Conservation (phyloP, 2,797 vertebrate genomes). For the Acanthiza pusilla region DNA sequence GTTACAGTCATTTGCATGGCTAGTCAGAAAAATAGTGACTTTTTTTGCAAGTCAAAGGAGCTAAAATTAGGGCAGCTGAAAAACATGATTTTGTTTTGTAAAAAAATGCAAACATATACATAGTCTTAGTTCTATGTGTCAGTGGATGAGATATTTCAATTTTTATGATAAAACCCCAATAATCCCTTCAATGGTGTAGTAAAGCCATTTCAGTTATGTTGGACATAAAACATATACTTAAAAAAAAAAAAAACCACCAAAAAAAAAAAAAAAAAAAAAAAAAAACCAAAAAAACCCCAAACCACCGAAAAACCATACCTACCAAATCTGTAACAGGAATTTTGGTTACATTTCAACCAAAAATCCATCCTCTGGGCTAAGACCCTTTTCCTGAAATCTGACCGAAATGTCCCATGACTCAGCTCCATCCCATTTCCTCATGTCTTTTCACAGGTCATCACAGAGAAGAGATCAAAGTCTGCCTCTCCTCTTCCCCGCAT, state of each 20-base stretch:
- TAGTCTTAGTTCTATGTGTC: not conserved
- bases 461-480: not conserved
- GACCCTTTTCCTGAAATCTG: not conserved
- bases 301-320: too few relatives aligned
- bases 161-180: not conserved
- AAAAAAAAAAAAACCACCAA: not conserved
- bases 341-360: not conserved
- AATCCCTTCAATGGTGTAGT: not conserved
- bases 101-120: fast-evolving
- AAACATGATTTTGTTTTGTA: not conserved
- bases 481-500: not conserved
- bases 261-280: too few relatives aligned
- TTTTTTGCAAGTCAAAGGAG: not conserved
- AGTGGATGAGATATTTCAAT: not conserved
- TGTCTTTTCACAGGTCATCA: not conserved
- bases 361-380: fast-evolving
- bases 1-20: not conserved
- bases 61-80: not conserved
- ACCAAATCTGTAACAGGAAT: not conserved
- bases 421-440: not conserved
- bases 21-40: not conserved
- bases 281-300: too few relatives aligned
- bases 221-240: fast-evolving
- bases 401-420: not conserved
- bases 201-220: not conserved